A percentile compares a stretch with the other conserved stretches of the same genome.
These are phyloP conservation scores for Coryphaenoides rupestris DNA, from an alignment of 2,113 vertebrate species.

Conservation along the genomic window DNA sequence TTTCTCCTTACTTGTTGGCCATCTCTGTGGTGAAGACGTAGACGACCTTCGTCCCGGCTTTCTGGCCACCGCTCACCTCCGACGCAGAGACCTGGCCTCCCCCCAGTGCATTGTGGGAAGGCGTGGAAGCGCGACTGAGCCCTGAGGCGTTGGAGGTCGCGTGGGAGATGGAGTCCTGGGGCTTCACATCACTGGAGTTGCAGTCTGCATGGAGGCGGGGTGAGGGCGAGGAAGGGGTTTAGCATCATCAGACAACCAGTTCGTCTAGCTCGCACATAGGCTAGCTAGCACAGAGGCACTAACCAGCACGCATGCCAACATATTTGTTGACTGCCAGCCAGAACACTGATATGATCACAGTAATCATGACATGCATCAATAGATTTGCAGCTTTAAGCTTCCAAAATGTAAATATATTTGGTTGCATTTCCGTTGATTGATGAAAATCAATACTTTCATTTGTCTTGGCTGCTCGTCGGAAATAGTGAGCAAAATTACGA, in stretches of 20 bases:
- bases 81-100: slow-evolving; percentile 82
- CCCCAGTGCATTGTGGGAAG: slow-evolving; percentile 83
- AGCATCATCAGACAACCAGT: slow-evolving; percentile 18
- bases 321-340: too few relatives aligned
- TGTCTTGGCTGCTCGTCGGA: too few relatives aligned
- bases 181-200: slow-evolving; percentile 91
- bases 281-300: too few relatives aligned
- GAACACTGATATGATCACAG: too few relatives aligned
- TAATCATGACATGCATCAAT: too few relatives aligned
- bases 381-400: too few relatives aligned
- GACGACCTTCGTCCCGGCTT: slow-evolving; percentile 91
- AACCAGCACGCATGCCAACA: too few relatives aligned
- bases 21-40: slow-evolving; percentile 99
- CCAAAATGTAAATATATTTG: too few relatives aligned
- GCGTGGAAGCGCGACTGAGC: slow-evolving; percentile 80
- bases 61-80: slow-evolving; percentile 82
- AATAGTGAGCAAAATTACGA: too few relatives aligned
- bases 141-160: slow-evolving; percentile 79
- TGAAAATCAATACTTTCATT: too few relatives aligned
- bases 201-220: slow-evolving; percentile 75
- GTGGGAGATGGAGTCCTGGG: slow-evolving; percentile 87
- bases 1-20: slow-evolving; percentile 94
- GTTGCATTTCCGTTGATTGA: too few relatives aligned
- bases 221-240: slow-evolving; percentile 8
- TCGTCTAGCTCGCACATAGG: too few relatives aligned